Evolutionary conservation across 2,113 vertebrate species (phyloP), one percentile per base, ranked within the genome.

Genomic region (Aspiorhynchus laticeps): DNA sequence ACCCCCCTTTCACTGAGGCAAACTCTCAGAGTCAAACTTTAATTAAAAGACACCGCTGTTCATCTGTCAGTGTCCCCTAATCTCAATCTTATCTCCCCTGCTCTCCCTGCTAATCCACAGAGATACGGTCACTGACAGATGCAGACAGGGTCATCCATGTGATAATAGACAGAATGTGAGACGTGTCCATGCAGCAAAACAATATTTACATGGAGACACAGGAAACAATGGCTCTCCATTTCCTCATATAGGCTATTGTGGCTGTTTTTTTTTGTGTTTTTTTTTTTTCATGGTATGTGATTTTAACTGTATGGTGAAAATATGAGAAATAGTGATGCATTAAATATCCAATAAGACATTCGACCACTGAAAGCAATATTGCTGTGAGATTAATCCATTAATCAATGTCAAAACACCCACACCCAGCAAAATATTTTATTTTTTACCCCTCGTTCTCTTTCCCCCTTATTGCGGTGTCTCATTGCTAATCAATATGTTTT

Each of bases 21-120:
- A 87, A 77, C 89, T 81, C 78, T 65, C 28, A 31, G 31, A 91
- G 86, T 87, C 71, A 31, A 88, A 84, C 76, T 90, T 93, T 92
- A 90, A 93, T 92, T 91, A 89, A 85, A 88, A 83, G 85, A 74
- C 90, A 89, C 91, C 77, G 89, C 53, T 90, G 79, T 65, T 83
- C 48, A 77, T 87, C 86, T 90, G 85, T 87, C 88, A 85, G 91
- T 88, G 90, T 91, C 88, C 88, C 82, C 79, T 93, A 92, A 93
- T 93, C 92, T 90, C 91, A 91, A 91, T 93, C 91, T 91, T 88
- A 85, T 92, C 89, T 91, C 84, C 56, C 87, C 86, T 59, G 21
- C 85, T 77, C 63, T 84, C 80, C 71, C 10, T 51, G 53, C 38
- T 86, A 86, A 74, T 80, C 88, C 46, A 26, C 74, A 83, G 59